A percentile compares a stretch with the other conserved stretches of the same genome.
phyloP scores from a whole-genome alignment of 2,888 invertebrate species.

The Pantelozetes paolii region DNA sequence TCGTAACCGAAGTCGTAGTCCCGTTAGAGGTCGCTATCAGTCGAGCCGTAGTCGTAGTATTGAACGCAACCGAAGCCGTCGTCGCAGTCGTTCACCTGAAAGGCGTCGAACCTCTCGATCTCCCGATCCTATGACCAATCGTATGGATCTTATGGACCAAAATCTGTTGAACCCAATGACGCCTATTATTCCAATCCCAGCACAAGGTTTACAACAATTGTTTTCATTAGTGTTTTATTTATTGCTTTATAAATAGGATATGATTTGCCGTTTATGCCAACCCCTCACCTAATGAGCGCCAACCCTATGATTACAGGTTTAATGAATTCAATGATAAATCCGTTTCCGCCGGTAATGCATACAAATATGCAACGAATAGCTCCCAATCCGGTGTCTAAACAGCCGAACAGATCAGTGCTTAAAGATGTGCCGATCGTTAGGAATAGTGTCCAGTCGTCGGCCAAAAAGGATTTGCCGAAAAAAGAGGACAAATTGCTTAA shows the following conservation, averaged over 20 bases:
- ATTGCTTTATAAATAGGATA: not conserved
- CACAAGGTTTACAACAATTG: not conserved
- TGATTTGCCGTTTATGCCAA: not conserved
- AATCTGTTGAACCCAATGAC: not conserved
- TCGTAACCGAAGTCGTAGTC: not conserved
- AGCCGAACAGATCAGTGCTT: not conserved
- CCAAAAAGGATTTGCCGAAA: not conserved
- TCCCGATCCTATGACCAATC: not conserved
- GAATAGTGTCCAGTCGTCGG: not conserved
- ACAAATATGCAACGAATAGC: not conserved
- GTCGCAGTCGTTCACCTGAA: not conserved
- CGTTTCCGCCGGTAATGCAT: not conserved
- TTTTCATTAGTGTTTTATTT: not conserved
- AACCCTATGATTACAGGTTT: not conserved
- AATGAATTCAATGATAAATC: not conserved
- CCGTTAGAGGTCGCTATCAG: not conserved
- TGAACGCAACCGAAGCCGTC: not conserved
- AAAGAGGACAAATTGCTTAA: slow-evolving; percentile 15
- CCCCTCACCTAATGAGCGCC: not conserved
- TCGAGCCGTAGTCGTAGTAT: not conserved
- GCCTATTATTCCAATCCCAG: not conserved
- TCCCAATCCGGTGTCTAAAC: not conserved
- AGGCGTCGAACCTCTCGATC: not conserved
- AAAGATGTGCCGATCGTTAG: not conserved
- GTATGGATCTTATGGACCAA: not conserved